Base-by-base conservation (phyloP, 2,888 invertebrate species). In the Coelinius sp. region DNA sequence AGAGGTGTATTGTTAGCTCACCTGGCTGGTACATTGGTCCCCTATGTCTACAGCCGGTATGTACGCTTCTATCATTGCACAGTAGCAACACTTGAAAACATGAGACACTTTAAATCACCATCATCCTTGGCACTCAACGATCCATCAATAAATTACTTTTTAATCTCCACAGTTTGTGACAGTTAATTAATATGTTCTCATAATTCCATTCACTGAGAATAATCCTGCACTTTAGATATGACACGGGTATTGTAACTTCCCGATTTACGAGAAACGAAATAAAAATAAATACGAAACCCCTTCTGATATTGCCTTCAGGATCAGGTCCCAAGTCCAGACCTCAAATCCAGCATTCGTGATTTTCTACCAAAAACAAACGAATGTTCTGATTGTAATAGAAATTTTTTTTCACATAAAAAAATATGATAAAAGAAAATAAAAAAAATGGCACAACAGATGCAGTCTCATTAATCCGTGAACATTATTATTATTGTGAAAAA, bases 11-110 rank as follows among this genome's bases (percentile, higher is more conserved):
- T 31, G 25, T 27, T 27, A 65, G 78, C 81, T 79, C 79, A 86
- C 86, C 87, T 85, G 85, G 79, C 76, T 86, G 86, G 86, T 87
- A 87, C 87, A 87, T 87, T 84, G 84, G 82, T 85, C 82, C 84
- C 81, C 80, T 78, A 80, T 80, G 77, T 76, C 80, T 77, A 80
- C 79, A 74, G 80, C 75, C 72, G 75, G 73, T 73, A 74, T 75
- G 76, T 77, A 27, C 44, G 46, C 80, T 76, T 81, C 79, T 85
- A 79, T 83, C 86, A 86, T 86, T 84, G 84, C 86, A 87, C 85
- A 83, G 80, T 73, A 74, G 82, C 83, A 76, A 77, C 80, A 82
- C 81, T 63, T 25, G 41, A 6, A 10, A 52, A 66, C 27, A 66
- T 52, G 27, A 27, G 31, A 66, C 35, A 84, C 84, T 82, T 81